Base-by-base conservation (phyloP, 2,888 invertebrate genomes). In the Drosophila rellima region DNA sequence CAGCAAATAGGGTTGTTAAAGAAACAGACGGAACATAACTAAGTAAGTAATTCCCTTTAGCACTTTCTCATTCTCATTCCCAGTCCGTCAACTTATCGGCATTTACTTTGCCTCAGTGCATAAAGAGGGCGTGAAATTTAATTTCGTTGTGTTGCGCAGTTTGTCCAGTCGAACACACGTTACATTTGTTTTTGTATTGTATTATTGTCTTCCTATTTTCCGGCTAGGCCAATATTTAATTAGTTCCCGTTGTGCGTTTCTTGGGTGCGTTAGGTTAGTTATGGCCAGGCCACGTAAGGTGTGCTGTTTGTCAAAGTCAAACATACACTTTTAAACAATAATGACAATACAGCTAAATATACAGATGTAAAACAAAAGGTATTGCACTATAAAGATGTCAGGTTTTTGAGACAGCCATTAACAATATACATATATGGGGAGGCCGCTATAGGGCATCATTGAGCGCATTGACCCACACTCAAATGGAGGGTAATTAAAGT, bases 391-490 rank as follows among this genome's bases (percentile, higher is more conserved):
- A 40, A 40, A 39, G 56, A 13, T 33, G 63, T 20, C 48, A 56
- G n/a, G 26, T 17, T 54, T 40, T 23, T 5, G 8, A 39, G 57
- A 47, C 11, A 39, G 37, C 48, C 35, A 35, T 42, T 44, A 33
- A 35, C 31, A 0, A 33, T 20, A n/a, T 17, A n/a, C 8, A 17
- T 23, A 13, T 23, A 37, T 37, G 13, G 15, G 11, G 35, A 23
- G 44, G 44, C 31, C 5, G 33, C 35, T 51, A 18, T 45, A 26
- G 55, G 57, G 39, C 47, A 50, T 18, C 20, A 31, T 37, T 13
- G 10, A 56, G 82, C 70, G 39, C 85, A 67, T 78, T 82, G 75
- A 82, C 88, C 88, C 72, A 40, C 37, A 35, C 47, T 35, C 33
- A 55, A 42, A 40, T 26, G 18, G 35, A 15, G 23, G 60, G 48